A percentile compares a stretch with the other conserved stretches of the same genome.
phyloP scores from a whole-genome alignment of 2,888 invertebrate species.

The Aquatica leii region DNA sequence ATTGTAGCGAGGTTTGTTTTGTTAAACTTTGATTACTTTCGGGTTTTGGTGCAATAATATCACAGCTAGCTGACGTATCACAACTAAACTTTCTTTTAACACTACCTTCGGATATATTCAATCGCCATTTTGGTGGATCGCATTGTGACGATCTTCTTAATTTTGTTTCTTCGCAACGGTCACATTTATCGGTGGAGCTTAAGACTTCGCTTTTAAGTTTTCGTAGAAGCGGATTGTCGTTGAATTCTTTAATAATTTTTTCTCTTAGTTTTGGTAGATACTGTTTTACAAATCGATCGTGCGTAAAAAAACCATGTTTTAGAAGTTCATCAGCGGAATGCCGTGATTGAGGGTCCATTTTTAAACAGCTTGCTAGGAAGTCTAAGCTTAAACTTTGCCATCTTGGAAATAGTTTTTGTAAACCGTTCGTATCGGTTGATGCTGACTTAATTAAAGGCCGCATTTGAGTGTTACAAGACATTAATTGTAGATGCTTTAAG shows the following conservation, averaged over 20 bases:
- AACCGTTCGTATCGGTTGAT: conserved; percentile 42
- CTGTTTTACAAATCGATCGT: conserved; percentile 71
- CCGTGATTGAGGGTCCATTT: conserved; percentile 72
- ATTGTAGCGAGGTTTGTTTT: conserved; percentile 30
- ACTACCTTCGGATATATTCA: conserved; percentile 52
- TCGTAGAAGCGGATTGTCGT: conserved; percentile 63
- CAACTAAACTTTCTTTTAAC: conserved; percentile 54
- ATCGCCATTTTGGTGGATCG: conserved; percentile 55
- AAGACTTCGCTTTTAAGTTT: conserved; percentile 58
- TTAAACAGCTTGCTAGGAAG: conserved; percentile 62
- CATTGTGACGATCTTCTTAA: conserved; percentile 41
- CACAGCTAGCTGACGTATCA: conserved; percentile 42
- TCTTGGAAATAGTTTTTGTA: conserved; percentile 59
- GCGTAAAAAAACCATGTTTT: conserved; percentile 71
- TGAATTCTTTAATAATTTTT: conserved; percentile 70
- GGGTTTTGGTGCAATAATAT: conserved; percentile 25
- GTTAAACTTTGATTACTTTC: conserved; percentile 21
- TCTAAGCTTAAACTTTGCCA: conserved; percentile 61
- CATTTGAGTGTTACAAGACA: conserved; percentile 61
- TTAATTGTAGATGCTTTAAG: conserved; percentile 60
- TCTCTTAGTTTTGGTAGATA: conserved; percentile 72
- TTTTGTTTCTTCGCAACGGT: conserved; percentile 49
- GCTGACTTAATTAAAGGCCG: conserved; percentile 57
- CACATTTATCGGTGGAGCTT: conserved; percentile 52
- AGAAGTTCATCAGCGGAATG: conserved; percentile 71